Base-by-base conservation (phyloP, 1,140 invertebrate genomes). In the Pomacea maculata region DNA sequence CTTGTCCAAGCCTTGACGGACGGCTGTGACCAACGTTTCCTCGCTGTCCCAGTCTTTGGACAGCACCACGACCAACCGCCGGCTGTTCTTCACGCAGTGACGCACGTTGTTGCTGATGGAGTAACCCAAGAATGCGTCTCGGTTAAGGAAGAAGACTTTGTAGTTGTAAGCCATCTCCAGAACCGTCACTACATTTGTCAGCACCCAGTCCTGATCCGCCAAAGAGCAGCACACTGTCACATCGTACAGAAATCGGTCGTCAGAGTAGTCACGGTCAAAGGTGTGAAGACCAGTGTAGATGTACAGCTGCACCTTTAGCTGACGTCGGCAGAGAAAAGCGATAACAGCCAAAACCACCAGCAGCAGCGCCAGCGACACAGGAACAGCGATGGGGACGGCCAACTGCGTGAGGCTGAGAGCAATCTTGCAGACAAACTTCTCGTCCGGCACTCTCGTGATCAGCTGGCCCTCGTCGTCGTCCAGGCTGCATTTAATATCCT, bases 211-310 rank as follows among this genome's bases (percentile, higher is more conserved):
- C 29, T 15, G 52, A 15, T 45, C 71, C 29, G 15, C 29, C n/a
- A 8, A 10, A 0, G 25, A 8, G 45, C 71, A 19, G 52, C 34
- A 72, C n/a, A 72, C 71, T 8, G 29, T 19, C 1, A 72, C n/a
- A 19, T 87, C 86, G 72, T 86, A 84, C 11, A 80, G 63, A 68
- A 84, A 83, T 4, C 78, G 63, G 1, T 75, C 17, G 25, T 85
- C 83, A 1, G 61, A 80, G 71, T 80, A 78, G 70, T 87, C 83
- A 25, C 83, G 83, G 82, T 88, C 87, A 71, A 88, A 88, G 63
- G 87, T 86, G 80, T 86, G 87, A 52, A 87, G 55, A 10, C 86
- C 86, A 29, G 85, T 85, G 77, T 88, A 85, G 8, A 88, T 83
- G 57, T 85, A 88, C 25, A 88, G 57, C 14, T 85, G 70, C 7